phyloP scores from a whole-genome alignment of 2,797 vertebrate species.

The Lepilemur septentrionalis region DNA sequence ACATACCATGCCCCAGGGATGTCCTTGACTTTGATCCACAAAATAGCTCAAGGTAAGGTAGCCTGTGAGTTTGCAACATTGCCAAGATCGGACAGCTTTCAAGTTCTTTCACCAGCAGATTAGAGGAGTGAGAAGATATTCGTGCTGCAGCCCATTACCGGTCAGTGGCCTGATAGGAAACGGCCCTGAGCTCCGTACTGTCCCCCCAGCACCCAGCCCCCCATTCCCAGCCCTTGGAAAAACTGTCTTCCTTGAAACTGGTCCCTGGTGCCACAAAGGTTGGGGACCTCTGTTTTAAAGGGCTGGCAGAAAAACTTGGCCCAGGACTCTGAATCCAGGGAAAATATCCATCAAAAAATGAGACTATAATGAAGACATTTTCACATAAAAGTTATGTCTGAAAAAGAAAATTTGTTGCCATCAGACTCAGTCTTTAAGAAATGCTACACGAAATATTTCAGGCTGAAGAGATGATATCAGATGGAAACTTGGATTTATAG shows the following conservation, averaged over 20 bases:
- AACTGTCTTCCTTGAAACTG: too few relatives aligned
- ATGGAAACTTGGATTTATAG: background rate
- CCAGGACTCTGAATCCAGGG: background rate
- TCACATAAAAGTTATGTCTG: background rate
- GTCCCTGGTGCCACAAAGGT: too few relatives aligned
- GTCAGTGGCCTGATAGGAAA: too few relatives aligned
- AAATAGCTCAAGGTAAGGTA: background rate
- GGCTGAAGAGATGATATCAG: background rate
- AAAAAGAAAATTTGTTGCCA: background rate
- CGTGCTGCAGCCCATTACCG: background rate
- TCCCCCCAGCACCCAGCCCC: too few relatives aligned
- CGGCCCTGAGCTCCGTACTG: too few relatives aligned
- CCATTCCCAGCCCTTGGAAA: too few relatives aligned
- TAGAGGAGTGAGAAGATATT: background rate
- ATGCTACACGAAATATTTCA: background rate
- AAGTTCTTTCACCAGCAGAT: background rate
- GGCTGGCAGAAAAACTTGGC: background rate
- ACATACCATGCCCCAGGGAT: background rate
- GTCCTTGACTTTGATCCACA: background rate
- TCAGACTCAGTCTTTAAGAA: background rate
- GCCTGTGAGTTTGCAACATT: background rate
- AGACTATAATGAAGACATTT: background rate
- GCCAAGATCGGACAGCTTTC: background rate
- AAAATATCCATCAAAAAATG: background rate
- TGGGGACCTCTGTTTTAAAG: too few relatives aligned